Base-by-base conservation (phyloP, 2,797 vertebrate species). In the Hydrolagus colliei region DNA sequence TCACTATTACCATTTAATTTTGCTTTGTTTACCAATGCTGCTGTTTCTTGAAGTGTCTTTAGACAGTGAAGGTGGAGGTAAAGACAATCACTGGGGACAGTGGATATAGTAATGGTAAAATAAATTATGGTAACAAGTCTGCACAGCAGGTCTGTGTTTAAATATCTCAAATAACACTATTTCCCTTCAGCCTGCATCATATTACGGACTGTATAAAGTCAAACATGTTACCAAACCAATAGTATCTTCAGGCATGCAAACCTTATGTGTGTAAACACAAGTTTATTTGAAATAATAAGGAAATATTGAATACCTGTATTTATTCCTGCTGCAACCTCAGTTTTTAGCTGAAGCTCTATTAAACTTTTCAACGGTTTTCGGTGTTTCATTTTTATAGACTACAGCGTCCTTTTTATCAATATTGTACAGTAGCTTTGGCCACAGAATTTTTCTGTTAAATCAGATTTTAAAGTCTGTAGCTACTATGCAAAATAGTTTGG, bases 1-100 rank as follows among this genome's bases (percentile, higher is more conserved):
- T 87, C 89, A 90, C 87, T 86, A 88, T 93, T 92, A 90, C 89
- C 91, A 92, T 90, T 92, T 90, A 89, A 91, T 90, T 91, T 92
- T 91, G 90, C 92, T 94, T 76, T 89, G 27, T 72, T 85, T 72
- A 68, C 7, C 68, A 80, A 67, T 67, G 67, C 32, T 80, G 59
- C 22, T 67, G 41, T 52, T 80, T 82, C 63, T 68, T 68, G 16
- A 35, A 84, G 65, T 84, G 65, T 84, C 67, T 41, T 32, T 35
- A 71, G 65, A 35, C 32, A 41, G 18, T 41, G 65, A 35, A 41
- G 4, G 65, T 68, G 32, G 27, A 20, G 65, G 79, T 82, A 65
- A 63, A 35, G 65, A 27, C 59, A 68, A 52, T 63, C 32, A 82
- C 63, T 84, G 63, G 71, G 65, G 32, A 52, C 20, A 35, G 71